Conservation (phyloP, 2,113 vertebrate genomes). For the Gymnobelideus leadbeateri region DNA sequence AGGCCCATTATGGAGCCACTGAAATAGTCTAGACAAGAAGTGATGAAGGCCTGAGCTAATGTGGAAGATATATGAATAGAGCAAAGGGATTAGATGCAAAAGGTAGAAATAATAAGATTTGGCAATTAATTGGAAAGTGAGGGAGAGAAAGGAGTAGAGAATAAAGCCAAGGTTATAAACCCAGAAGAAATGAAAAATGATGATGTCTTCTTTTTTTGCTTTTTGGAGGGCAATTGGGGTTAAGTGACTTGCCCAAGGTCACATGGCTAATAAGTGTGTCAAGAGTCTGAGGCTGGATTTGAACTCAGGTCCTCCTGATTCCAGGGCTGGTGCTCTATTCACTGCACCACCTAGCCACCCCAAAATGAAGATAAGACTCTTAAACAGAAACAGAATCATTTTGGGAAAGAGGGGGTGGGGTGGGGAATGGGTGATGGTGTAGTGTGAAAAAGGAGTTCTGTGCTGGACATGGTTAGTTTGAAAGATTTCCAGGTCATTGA, state of each 20-base stretch:
- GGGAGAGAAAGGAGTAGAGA: not conserved
- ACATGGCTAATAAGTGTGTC: too few species aligned
- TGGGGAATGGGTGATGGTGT: too few species aligned
- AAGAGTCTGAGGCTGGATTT: too few species aligned
- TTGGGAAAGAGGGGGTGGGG: not conserved
- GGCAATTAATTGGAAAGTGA: not conserved
- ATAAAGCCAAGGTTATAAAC: too few species aligned
- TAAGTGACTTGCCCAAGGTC: too few species aligned
- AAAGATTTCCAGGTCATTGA: not conserved
- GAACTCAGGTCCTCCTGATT: too few species aligned
- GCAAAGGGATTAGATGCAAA: not conserved
- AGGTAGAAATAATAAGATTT: not conserved
- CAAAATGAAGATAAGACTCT: not conserved
- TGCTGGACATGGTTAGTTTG: not conserved
- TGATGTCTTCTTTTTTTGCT: too few species aligned
- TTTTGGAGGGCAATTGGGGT: too few species aligned
- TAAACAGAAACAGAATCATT: not conserved
- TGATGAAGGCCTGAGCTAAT: not conserved
- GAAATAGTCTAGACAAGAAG: not conserved
- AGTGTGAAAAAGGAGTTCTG: not conserved
- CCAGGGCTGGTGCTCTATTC: too few species aligned
- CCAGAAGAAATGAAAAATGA: too few species aligned
- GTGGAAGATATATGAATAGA: not conserved
- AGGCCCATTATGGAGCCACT: not conserved
- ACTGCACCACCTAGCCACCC: too few species aligned